Conservation (phyloP, 2,888 invertebrate genomes). For the Lasius platythorax region DNA sequence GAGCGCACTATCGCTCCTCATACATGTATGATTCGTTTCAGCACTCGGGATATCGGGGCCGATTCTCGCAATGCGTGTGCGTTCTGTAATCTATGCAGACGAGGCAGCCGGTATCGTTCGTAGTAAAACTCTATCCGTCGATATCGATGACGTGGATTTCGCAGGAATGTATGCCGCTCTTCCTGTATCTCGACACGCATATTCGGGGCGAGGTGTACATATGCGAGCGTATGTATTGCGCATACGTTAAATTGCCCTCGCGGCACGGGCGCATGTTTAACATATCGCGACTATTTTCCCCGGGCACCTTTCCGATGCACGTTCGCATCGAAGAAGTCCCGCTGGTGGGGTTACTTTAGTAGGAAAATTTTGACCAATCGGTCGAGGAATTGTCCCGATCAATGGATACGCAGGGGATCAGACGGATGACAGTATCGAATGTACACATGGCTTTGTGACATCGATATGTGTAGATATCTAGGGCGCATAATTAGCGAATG, state of each 20-base stretch:
- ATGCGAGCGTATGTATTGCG: neutral
- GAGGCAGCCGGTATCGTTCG: conserved; percentile 39
- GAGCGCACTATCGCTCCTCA: neutral
- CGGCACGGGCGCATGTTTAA: conserved; percentile 30
- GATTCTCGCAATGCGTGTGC: conserved; percentile 47
- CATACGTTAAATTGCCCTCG: conserved; percentile 44
- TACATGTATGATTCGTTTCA: conserved; percentile 39
- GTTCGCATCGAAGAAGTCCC: conserved; percentile 15
- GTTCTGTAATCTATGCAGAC: conserved; percentile 55
- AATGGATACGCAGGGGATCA: neutral
- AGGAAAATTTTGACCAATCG: conserved; percentile 37
- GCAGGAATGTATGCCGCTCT: conserved; percentile 34
- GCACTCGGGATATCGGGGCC: conserved; percentile 42
- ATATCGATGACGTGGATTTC: conserved; percentile 53
- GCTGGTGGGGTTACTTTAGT: conserved; percentile 22
- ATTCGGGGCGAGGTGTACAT: conserved; percentile 13
- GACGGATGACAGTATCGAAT: conserved; percentile 15
- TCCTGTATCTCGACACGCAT: conserved; percentile 34
- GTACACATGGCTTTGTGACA: neutral
- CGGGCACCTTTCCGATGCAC: conserved; percentile 29
- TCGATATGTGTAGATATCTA: conserved; percentile 22
- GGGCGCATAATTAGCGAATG: neutral
- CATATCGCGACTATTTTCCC: conserved; percentile 40
- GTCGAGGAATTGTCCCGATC: conserved; percentile 19
- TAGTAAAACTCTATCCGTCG: conserved; percentile 46